These are phyloP conservation scores for Hyperopisus bebe DNA, from an alignment of 2,113 vertebrate genomes.

Conservation along the genomic window DNA sequence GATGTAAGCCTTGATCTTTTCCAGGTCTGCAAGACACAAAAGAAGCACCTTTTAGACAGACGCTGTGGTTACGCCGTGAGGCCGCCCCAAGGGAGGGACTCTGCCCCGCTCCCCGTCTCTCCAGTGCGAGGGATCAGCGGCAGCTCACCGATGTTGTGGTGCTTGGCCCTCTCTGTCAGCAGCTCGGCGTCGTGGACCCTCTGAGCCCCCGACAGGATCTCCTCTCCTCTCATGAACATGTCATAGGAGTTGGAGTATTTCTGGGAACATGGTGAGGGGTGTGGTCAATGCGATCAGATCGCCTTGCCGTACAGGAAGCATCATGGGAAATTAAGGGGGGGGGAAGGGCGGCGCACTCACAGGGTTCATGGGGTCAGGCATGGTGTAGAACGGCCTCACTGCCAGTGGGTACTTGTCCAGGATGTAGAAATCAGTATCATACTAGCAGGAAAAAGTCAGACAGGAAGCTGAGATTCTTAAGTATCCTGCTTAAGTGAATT, in stretches of 20 bases:
- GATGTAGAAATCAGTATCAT: slow-evolving; percentile 97
- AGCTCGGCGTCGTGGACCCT: slow-evolving; percentile 88
- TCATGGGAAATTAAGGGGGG: background rate
- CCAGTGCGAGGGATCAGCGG: background rate
- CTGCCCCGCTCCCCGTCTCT: background rate
- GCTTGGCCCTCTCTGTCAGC: slow-evolving; percentile 81
- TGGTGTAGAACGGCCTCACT: slow-evolving; percentile 97
- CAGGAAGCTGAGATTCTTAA: background rate
- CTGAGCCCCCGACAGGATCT: slow-evolving; percentile 96
- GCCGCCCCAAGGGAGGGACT: background rate
- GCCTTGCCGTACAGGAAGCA: background rate
- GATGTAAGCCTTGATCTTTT: slow-evolving; percentile 96
- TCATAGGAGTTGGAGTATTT: slow-evolving; percentile 97
- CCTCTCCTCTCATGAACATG: slow-evolving; percentile 99
- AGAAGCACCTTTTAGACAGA: background rate
- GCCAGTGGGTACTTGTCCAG: slow-evolving; percentile 97
- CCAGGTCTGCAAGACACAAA: slow-evolving; percentile 70
- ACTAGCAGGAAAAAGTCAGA: slow-evolving; percentile 58
- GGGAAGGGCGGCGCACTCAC: slow-evolving; percentile 63
- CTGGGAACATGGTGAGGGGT: slow-evolving; percentile 51
- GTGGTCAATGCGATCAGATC: background rate
- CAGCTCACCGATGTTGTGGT: slow-evolving; percentile 81
- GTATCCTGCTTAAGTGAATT: background rate
- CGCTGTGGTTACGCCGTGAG: no score
- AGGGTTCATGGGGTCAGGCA: slow-evolving; percentile 85